Conservation (phyloP, 2,113 vertebrate species). For the Delphinus delphis region DNA sequence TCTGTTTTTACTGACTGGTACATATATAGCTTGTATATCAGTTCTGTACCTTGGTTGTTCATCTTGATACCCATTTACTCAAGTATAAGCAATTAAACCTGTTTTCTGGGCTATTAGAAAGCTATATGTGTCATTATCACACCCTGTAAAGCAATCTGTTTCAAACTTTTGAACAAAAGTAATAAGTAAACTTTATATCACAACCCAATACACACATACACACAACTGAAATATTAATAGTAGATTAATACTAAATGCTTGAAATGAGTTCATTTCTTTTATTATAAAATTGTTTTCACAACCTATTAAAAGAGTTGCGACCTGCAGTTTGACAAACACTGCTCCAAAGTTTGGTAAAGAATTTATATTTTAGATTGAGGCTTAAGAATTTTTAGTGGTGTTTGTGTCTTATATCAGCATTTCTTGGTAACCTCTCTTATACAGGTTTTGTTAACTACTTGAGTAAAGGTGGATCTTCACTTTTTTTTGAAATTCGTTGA, state of each 20-base stretch:
- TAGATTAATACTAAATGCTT: slow-evolving; percentile 6
- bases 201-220: neutral
- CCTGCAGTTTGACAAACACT: neutral
- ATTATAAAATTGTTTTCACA: slow-evolving; percentile 21
- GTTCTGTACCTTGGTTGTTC: neutral
- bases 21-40: neutral
- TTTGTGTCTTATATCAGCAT: neutral
- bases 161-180: slow-evolving; percentile 20
- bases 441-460: slow-evolving; percentile 12
- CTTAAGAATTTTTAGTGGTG: slow-evolving; percentile 19
- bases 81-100: neutral
- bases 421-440: slow-evolving; percentile 9
- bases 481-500: neutral
- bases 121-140: neutral
- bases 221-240: neutral
- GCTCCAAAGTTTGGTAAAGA: neutral
- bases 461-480: slow-evolving; percentile 19
- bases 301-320: neutral
- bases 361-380: slow-evolving; percentile 18
- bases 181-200: neutral
- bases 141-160: neutral
- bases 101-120: neutral
- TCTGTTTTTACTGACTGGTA: neutral
- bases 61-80: neutral
- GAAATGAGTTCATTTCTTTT: neutral